phyloP scores from a whole-genome alignment of 2,113 vertebrate genomes.

The Eonycteris spelaea region DNA sequence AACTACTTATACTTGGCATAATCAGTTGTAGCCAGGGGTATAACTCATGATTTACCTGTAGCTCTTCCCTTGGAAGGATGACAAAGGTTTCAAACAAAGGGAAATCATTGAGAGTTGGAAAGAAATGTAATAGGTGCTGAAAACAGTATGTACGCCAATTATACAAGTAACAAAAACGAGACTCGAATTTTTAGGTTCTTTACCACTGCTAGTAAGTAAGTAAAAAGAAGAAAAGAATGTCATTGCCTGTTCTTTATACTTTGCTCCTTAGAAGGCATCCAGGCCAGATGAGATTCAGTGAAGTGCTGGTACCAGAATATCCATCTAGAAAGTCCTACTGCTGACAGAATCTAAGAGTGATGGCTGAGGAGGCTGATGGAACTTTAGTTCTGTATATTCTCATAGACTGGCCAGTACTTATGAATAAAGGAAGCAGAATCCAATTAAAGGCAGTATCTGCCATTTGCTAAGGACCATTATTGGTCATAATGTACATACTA shows the following conservation, averaged over 20 bases:
- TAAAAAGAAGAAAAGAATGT: neutral
- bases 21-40: neutral
- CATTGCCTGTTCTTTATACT: neutral
- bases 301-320: neutral
- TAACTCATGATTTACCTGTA: neutral
- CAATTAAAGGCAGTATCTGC: neutral
- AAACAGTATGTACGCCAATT: neutral
- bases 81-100: neutral
- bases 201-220: neutral
- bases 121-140: neutral
- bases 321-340: neutral
- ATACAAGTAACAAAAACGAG: neutral
- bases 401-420: neutral
- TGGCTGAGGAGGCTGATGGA: neutral
- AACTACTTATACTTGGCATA: neutral
- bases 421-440: neutral
- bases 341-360: neutral
- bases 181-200: neutral
- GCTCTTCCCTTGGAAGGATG: neutral
- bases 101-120: neutral
- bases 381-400: neutral
- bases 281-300: neutral
- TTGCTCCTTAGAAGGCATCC: neutral
- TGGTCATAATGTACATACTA: neutral
- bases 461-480: neutral